These are phyloP conservation scores for Sylvilagus bachmani DNA, from an alignment of 2,113 vertebrate species.

Conservation along the genomic window DNA sequence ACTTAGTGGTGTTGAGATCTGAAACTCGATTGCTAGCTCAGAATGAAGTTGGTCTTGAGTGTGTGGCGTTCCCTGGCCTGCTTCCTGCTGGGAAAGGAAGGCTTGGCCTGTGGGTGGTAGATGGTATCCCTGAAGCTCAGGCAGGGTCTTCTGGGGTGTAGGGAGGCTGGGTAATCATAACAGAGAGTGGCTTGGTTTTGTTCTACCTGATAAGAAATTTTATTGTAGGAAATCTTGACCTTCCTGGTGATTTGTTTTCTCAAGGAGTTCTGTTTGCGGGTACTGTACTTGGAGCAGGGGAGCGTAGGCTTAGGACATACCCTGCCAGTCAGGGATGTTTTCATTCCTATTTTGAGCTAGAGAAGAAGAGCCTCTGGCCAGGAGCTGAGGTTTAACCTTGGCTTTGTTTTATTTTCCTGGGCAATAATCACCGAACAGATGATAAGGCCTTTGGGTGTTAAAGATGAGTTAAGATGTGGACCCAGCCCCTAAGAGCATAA, in stretches of 20 bases:
- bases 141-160: neutral
- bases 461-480: constrained; percentile 22
- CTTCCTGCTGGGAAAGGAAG: neutral
- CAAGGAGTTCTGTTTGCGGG: constrained; percentile 7
- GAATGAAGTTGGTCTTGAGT: neutral
- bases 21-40: constrained; percentile 40
- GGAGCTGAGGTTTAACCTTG: constrained; percentile 31
- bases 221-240: neutral
- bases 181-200: constrained; percentile 25
- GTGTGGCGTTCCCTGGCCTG: neutral
- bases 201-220: neutral
- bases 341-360: constrained; percentile 34
- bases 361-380: constrained; percentile 23
- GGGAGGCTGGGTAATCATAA: neutral
- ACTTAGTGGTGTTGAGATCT: neutral
- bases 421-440: constrained; percentile 19
- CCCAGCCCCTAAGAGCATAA: neutral
- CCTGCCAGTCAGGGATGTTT: neutral
- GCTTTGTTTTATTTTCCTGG: constrained; percentile 53
- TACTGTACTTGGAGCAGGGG: neutral
- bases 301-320: neutral
- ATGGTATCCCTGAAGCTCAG: neutral
- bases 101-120: neutral
- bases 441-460: constrained; percentile 28
- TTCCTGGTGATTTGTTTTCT: constrained; percentile 52